A percentile compares a stretch with the other conserved stretches of the same genome.
Evolutionary conservation across 1,140 invertebrate species (phyloP).

Genomic region (Hetaerina americana): DNA sequence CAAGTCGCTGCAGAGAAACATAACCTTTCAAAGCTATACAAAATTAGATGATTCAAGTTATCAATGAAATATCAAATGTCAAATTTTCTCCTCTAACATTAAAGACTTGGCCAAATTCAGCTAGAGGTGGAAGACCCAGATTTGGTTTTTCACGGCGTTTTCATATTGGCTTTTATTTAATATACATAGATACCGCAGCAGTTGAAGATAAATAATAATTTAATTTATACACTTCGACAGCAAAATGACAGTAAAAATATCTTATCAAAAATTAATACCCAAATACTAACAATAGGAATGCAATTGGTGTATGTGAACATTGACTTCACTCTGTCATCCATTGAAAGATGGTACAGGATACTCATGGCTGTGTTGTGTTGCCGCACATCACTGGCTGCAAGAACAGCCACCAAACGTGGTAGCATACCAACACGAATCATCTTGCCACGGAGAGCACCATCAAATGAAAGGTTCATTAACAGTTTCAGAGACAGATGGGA

Average conservation of each 20-base stretch:
- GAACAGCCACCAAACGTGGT: slow-evolving; percentile 75
- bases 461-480: slow-evolving; percentile 95
- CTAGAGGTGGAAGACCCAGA: no score
- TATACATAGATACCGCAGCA: no score
- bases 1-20: no score
- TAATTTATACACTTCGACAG: no score
- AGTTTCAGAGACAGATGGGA: slow-evolving; percentile 77
- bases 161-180: no score
- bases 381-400: slow-evolving; percentile 54
- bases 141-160: no score
- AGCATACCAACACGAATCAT: slow-evolving; percentile 84
- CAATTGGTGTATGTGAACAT: slow-evolving; percentile 95
- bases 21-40: no score
- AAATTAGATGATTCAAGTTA: no score
- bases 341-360: slow-evolving; percentile 86
- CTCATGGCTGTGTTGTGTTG: slow-evolving; percentile 75
- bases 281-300: slow-evolving; percentile 72
- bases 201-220: no score
- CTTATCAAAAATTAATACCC: neutral
- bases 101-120: no score
- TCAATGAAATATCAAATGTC: no score
- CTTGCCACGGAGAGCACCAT: slow-evolving; percentile 66
- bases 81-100: no score
- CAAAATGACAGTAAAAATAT: neutral
- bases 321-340: slow-evolving; percentile 87